A percentile compares a stretch with the other conserved stretches of the same genome.
phyloP scores from a whole-genome alignment of 2,888 invertebrate genomes.

The Arrhopalites spinosus region DNA sequence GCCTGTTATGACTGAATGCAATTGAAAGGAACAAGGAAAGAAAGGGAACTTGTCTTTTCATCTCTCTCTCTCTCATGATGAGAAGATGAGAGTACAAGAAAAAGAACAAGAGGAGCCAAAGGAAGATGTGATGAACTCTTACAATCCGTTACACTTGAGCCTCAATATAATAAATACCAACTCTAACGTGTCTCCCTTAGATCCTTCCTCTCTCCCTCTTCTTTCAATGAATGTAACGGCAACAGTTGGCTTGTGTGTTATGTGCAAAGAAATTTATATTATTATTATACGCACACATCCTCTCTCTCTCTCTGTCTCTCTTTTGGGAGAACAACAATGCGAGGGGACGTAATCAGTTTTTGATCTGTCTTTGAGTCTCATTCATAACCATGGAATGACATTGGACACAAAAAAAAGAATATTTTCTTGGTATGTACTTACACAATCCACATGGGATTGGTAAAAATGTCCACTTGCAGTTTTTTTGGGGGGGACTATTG shows the following conservation, averaged over 20 bases:
- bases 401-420: slow-evolving; percentile 22
- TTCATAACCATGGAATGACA: slow-evolving; percentile 35
- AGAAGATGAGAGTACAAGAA: neutral
- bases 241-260: slow-evolving; percentile 7
- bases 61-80: neutral
- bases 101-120: neutral
- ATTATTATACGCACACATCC: neutral
- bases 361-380: slow-evolving; percentile 33
- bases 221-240: slow-evolving; percentile 33
- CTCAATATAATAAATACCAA: slow-evolving; percentile 16
- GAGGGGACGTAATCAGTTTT: slow-evolving; percentile 18
- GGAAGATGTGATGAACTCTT: slow-evolving; percentile 17
- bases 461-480: neutral
- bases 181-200: neutral
- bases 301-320: neutral
- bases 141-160: slow-evolving; percentile 34
- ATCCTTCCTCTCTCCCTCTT: slow-evolving; percentile 1
- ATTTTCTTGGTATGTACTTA: neutral
- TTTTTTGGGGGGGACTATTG: no score
- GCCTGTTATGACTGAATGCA: slow-evolving; percentile 31
- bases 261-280: neutral
- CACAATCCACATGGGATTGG: neutral
- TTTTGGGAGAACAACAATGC: slow-evolving; percentile 9
- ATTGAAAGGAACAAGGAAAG: slow-evolving; percentile 33
- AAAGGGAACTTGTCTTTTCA: slow-evolving; percentile 15